A percentile compares a stretch with the other conserved stretches of the same genome.
Conservation (phyloP, 2,888 invertebrate genomes). For the Acronicta leporina region DNA sequence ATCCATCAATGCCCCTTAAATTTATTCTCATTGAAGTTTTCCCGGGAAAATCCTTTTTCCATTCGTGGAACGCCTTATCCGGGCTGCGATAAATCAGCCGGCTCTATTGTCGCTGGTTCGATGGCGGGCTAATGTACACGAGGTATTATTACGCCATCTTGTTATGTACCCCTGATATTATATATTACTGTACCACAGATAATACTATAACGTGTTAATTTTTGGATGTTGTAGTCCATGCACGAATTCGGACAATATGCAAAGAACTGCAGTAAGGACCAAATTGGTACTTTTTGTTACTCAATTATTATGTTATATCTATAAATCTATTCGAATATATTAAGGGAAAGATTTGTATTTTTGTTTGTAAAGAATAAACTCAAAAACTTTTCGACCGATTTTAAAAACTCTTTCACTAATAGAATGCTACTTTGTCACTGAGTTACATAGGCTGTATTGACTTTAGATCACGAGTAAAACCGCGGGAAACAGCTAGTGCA, state of each 20-base stretch:
- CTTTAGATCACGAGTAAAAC: too few relatives aligned
- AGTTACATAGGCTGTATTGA: too few relatives aligned
- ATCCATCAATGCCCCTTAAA: conserved; percentile 69
- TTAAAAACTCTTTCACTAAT: too few relatives aligned
- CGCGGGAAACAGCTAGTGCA: too few relatives aligned
- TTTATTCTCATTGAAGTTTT: conserved; percentile 72
- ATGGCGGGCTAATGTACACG: conserved; percentile 75
- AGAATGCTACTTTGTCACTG: too few relatives aligned
- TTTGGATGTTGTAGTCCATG: conserved; percentile 36
- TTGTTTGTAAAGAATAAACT: too few relatives aligned
- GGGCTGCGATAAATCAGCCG: conserved; percentile 77
- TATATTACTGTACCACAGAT: conserved; percentile 60
- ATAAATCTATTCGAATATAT: too few relatives aligned
- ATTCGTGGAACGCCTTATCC: conserved; percentile 74
- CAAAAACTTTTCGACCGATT: too few relatives aligned
- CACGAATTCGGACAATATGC: conserved; percentile 11
- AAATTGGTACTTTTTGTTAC: too few relatives aligned
- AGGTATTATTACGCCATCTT: conserved; percentile 69
- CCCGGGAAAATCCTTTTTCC: conserved; percentile 77
- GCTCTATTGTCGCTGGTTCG: conserved; percentile 74
- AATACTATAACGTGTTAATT: conserved; percentile 61
- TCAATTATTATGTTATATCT: too few relatives aligned
- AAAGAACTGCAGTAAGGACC: neutral
- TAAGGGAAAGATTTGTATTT: too few relatives aligned
- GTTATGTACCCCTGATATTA: conserved; percentile 58